Evolutionary conservation across 2,113 vertebrate genomes (phyloP).

Genomic region (Apteryx mantelli): DNA sequence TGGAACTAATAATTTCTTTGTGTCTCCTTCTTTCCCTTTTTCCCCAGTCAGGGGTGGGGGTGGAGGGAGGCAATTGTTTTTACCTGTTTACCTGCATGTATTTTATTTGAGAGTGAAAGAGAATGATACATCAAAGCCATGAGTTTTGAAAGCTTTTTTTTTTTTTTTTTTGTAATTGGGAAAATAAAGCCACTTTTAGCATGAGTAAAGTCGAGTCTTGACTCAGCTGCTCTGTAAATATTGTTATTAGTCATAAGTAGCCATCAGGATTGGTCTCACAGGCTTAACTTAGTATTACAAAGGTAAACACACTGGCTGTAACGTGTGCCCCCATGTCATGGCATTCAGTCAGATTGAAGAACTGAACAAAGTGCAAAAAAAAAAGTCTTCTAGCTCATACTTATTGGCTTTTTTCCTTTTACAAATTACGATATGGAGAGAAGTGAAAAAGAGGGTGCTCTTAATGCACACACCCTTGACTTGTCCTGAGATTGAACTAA

Average conservation of each 20-base stretch:
- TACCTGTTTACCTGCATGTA: not conserved
- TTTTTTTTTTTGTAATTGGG: not conserved
- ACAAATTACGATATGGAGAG: not conserved
- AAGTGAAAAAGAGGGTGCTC: not conserved
- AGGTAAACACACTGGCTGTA: not conserved
- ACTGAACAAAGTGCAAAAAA: not conserved
- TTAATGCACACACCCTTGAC: too few species aligned
- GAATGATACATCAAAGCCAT: not conserved
- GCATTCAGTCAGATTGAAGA: not conserved
- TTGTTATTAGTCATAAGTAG: not conserved
- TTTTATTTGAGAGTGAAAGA: not conserved
- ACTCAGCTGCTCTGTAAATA: not conserved
- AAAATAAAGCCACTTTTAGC: not conserved
- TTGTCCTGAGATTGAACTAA: not conserved
- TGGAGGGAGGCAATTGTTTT: too few species aligned
- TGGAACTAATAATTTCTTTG: not conserved
- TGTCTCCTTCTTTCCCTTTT: not conserved
- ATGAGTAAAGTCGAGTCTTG: not conserved
- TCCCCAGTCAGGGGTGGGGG: not conserved
- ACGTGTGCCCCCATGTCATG: accelerated
- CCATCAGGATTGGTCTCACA: not conserved
- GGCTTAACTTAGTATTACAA: not conserved
- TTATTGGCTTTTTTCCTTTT: not conserved
- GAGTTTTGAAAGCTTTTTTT: not conserved
- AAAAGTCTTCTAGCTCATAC: not conserved